Evolutionary conservation across 2,888 invertebrate genomes (phyloP).

Genomic region (Nematopogon swammerdamellus): DNA sequence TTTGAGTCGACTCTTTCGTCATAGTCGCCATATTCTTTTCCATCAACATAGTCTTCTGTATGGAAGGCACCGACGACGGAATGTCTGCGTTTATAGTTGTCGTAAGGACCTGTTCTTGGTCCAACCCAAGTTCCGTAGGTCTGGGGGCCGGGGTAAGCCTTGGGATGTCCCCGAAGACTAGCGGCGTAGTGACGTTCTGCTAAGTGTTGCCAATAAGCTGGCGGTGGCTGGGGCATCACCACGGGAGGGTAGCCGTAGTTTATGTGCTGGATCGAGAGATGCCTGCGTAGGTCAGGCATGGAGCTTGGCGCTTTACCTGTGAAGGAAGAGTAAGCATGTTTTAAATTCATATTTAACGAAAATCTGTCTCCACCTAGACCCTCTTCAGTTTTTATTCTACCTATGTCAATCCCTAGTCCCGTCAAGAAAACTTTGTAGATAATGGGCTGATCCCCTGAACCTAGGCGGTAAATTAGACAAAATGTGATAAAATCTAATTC

Average conservation of each 20-base stretch:
- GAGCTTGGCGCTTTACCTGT: conserved; percentile 45
- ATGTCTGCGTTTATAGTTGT: conserved; percentile 52
- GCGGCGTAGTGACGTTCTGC: conserved; percentile 43
- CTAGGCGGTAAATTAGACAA: too few species aligned
- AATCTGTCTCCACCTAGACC: not conserved
- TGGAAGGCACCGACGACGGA: conserved; percentile 51
- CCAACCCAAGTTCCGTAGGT: conserved; percentile 48
- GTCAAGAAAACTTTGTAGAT: too few species aligned
- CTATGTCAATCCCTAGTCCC: too few species aligned
- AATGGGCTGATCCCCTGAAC: too few species aligned
- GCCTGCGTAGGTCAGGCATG: conserved; percentile 48
- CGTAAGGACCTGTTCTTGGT: conserved; percentile 43
- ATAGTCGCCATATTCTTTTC: conserved; percentile 32
- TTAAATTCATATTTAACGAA: not conserved
- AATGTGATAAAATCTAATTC: too few species aligned
- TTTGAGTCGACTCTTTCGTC: conserved; percentile 37
- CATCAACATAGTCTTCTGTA: conserved; percentile 35
- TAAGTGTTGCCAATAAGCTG: conserved; percentile 46
- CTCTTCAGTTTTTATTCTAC: too few species aligned
- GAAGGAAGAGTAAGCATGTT: conserved; percentile 9
- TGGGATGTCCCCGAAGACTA: conserved; percentile 37
- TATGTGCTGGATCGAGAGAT: conserved; percentile 36
- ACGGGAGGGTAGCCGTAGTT: conserved; percentile 34
- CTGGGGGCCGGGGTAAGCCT: conserved; percentile 28
- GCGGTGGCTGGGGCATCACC: conserved; percentile 36